Percentiles rank a stretch among this genome's conserved stretches.
phyloP scores from a whole-genome alignment of 2,113 vertebrate species.

The Motacilla tschutschensis region DNA sequence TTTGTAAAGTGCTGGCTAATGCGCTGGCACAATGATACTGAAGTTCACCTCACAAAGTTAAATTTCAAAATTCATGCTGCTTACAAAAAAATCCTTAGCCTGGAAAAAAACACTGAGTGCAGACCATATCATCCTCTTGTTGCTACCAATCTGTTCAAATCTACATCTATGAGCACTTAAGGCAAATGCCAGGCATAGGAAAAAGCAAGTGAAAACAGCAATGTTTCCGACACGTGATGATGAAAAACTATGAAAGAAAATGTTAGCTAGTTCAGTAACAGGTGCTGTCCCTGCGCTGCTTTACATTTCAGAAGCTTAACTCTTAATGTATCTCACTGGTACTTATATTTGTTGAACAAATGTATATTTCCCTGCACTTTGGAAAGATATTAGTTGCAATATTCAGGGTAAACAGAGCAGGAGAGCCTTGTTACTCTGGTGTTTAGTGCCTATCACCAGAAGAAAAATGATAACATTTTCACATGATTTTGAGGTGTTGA shows the following conservation, averaged over 20 bases:
- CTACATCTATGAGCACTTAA: slow-evolving; percentile 36
- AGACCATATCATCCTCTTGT: slow-evolving; percentile 23
- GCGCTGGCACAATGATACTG: neutral
- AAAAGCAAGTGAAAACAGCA: slow-evolving; percentile 43
- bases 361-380: neutral
- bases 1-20: neutral
- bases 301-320: slow-evolving; percentile 42
- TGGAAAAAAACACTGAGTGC: slow-evolving; percentile 24
- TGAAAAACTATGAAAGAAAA: slow-evolving; percentile 31
- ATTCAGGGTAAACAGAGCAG: neutral
- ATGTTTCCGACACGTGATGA: slow-evolving; percentile 35
- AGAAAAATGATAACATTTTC: neutral
- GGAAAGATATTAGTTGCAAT: neutral
- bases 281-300: slow-evolving; percentile 35
- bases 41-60: neutral
- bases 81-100: neutral
- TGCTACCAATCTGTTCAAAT: slow-evolving; percentile 54
- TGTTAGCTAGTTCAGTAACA: slow-evolving; percentile 52
- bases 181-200: slow-evolving; percentile 54
- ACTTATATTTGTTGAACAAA: slow-evolving; percentile 4
- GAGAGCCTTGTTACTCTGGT: neutral
- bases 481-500: neutral
- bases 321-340: slow-evolving; percentile 15
- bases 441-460: neutral
- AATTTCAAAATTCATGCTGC: neutral